Evolutionary conservation across 2,797 vertebrate species (phyloP).

Genomic region (Otolemur crassicaudatus): DNA sequence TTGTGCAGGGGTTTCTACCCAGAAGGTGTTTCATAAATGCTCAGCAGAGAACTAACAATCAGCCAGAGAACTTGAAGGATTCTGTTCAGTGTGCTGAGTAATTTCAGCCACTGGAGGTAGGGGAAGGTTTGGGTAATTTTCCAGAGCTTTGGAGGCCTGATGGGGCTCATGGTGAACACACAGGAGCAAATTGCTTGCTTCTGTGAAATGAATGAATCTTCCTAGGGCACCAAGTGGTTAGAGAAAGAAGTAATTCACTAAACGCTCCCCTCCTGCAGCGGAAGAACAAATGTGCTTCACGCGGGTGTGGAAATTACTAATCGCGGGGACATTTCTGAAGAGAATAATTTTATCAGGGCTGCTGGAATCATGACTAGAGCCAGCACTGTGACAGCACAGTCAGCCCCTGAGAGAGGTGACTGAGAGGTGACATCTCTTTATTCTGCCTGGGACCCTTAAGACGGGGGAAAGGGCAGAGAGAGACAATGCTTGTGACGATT

Average conservation of each 20-base stretch:
- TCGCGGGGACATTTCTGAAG: background rate
- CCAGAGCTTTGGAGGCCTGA: constrained; percentile 54
- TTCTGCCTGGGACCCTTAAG: background rate
- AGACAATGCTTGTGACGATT: background rate
- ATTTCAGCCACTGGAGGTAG: background rate
- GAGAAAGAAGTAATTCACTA: constrained; percentile 56
- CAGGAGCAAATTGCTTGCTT: constrained; percentile 59
- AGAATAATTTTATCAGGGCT: background rate
- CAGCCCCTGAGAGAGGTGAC: background rate
- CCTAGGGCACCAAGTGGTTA: constrained; percentile 6
- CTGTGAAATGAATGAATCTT: constrained; percentile 54
- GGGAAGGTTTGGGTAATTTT: constrained; percentile 57
- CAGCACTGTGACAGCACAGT: background rate
- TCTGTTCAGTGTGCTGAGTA: background rate
- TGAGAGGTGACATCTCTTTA: background rate
- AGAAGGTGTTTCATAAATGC: constrained; percentile 34
- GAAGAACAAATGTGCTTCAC: background rate
- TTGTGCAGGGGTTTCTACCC: background rate
- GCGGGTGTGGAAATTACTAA: background rate
- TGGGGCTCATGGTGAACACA: background rate
- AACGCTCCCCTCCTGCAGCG: constrained; percentile 39
- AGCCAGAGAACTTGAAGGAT: constrained; percentile 6
- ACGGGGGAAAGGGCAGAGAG: background rate
- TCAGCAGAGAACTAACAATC: constrained; percentile 7
- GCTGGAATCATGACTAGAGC: background rate